Evolutionary conservation across 2,888 invertebrate genomes (phyloP).

Genomic region (Caenorhabditis sp.): DNA sequence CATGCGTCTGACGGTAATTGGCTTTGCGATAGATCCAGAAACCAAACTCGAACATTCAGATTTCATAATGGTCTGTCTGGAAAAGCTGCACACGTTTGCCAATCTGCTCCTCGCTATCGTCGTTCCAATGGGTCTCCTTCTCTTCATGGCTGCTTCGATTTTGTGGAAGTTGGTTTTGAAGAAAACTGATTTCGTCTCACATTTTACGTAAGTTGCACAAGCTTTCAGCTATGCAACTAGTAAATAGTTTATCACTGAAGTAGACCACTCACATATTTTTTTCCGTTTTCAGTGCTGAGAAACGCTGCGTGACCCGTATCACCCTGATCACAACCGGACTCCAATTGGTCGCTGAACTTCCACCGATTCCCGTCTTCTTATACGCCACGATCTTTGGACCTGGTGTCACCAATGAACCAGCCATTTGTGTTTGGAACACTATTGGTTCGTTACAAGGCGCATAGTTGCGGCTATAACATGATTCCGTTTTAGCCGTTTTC

Average conservation of each 20-base stretch:
- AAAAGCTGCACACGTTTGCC: slow-evolving; percentile 77
- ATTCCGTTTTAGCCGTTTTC: slow-evolving; percentile 72
- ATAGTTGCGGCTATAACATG: too few species aligned
- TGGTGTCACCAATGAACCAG: slow-evolving; percentile 62
- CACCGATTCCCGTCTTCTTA: slow-evolving; percentile 78
- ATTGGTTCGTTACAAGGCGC: too few species aligned
- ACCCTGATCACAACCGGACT: slow-evolving; percentile 80
- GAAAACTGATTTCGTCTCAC: slow-evolving; percentile 65
- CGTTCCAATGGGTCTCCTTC: slow-evolving; percentile 78
- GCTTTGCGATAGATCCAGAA: background rate
- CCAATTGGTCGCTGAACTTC: slow-evolving; percentile 78
- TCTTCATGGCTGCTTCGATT: slow-evolving; percentile 79
- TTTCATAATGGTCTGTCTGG: slow-evolving; percentile 70
- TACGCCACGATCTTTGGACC: slow-evolving; percentile 76
- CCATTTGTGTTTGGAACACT: slow-evolving; percentile 70
- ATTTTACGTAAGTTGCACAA: slow-evolving; percentile 63
- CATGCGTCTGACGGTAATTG: slow-evolving; percentile 71
- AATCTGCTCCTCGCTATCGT: slow-evolving; percentile 78
- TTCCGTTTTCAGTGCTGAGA: slow-evolving; percentile 71
- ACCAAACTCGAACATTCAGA: slow-evolving; percentile 65
- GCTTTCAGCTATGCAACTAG: background rate
- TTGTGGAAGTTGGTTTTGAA: slow-evolving; percentile 74
- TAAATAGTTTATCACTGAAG: too few species aligned
- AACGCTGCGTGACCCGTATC: slow-evolving; percentile 81
- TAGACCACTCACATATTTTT: too few species aligned